Conservation (phyloP, 2,888 invertebrate species). For the Morpho achilles region DNA sequence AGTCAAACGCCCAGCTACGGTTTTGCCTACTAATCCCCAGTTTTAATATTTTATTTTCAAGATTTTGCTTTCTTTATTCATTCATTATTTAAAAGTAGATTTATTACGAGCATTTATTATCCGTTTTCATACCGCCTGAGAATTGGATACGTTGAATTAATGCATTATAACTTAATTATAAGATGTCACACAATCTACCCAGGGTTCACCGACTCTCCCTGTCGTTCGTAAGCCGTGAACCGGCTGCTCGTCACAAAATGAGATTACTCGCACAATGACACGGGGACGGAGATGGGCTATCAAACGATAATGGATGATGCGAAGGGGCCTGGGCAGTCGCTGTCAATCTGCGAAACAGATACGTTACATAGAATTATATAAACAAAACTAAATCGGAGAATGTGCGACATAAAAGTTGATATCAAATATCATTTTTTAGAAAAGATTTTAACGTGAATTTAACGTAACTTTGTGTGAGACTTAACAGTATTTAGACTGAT, state of each 20-base stretch:
- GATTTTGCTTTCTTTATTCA: no score
- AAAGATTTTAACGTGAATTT: no score
- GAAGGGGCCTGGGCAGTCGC: conserved; percentile 66
- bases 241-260: conserved; percentile 29
- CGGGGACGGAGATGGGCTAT: conserved; percentile 72
- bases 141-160: no score
- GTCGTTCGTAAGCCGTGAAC: conserved; percentile 26
- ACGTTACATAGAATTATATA: conserved; percentile 6
- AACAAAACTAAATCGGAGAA: neutral
- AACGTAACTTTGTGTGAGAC: no score
- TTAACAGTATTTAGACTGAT: neutral
- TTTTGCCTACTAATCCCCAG: no score
- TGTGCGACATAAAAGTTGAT: neutral
- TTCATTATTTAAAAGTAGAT: no score
- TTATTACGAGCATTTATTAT: no score
- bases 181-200: neutral
- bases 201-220: conserved; percentile 34
- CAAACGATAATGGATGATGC: conserved; percentile 69
- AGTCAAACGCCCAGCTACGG: no score
- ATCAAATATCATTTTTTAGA: no score
- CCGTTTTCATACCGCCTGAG: no score
- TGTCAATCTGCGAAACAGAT: conserved; percentile 53
- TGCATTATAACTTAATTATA: no score
- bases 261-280: conserved; percentile 49
- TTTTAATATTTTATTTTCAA: no score